Conservation (phyloP, 2,113 vertebrate species). For the Neolamprologus modestus region DNA sequence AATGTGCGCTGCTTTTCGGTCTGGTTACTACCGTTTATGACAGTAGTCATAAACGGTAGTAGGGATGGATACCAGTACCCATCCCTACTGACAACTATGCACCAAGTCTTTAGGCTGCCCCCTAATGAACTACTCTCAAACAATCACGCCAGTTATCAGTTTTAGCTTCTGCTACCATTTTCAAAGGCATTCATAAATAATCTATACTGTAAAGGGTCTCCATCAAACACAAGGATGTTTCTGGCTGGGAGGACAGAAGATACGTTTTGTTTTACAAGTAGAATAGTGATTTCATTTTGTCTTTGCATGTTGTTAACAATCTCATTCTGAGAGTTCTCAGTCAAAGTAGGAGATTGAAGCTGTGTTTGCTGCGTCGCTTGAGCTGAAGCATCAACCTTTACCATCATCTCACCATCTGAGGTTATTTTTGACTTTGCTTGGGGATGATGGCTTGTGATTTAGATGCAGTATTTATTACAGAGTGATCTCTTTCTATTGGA, state of each 20-base stretch:
- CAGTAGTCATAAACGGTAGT: too few species aligned
- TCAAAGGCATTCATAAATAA: not conserved
- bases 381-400: not conserved
- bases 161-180: too few species aligned
- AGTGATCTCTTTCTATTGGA: not conserved
- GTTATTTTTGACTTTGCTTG: not conserved
- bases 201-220: fast-evolving
- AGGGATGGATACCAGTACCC: too few species aligned
- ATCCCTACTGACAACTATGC: not conserved
- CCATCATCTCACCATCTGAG: not conserved
- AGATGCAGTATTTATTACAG: not conserved
- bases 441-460: fast-evolving
- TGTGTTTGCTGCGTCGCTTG: not conserved
- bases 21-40: too few species aligned
- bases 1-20: too few species aligned
- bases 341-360: not conserved
- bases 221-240: not conserved
- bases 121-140: fast-evolving
- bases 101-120: too few species aligned
- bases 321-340: not conserved
- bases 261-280: too few species aligned
- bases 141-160: fast-evolving
- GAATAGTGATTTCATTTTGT: too few species aligned
- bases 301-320: not conserved
- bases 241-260: not conserved